phyloP scores from a whole-genome alignment of 2,888 invertebrate species.

The Ophioninae sp. region DNA sequence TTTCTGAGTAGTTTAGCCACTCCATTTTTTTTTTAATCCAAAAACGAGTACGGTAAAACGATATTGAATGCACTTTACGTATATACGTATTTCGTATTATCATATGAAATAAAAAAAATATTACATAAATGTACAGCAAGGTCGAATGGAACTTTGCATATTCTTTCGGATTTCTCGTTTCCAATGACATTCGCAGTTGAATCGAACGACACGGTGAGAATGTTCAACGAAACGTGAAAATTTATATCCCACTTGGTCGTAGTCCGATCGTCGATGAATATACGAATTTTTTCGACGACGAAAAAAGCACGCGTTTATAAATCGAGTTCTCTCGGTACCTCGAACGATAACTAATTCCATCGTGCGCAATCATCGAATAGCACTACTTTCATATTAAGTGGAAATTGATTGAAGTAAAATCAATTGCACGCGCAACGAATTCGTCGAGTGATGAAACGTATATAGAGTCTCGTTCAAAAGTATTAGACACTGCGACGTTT shows the following conservation, averaged over 20 bases:
- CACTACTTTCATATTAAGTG: background rate
- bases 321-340: background rate
- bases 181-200: background rate
- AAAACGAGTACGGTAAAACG: background rate
- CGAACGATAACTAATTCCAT: conserved; percentile 30
- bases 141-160: background rate
- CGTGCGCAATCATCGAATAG: conserved; percentile 5
- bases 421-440: background rate
- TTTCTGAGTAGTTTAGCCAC: no score
- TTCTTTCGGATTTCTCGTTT: background rate
- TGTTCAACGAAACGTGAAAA: conserved; percentile 42
- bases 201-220: conserved; percentile 15
- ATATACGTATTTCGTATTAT: background rate
- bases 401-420: conserved; percentile 7
- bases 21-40: background rate
- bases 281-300: background rate
- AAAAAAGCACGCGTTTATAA: background rate
- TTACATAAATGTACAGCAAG: background rate
- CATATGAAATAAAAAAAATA: background rate
- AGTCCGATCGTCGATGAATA: conserved; percentile 26
- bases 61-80: background rate
- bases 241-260: conserved; percentile 33
- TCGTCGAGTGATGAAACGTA: background rate
- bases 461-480: no score
- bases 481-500: no score